Evolutionary conservation across 1,140 invertebrate species (phyloP).

Genomic region (Cydia amplana): DNA sequence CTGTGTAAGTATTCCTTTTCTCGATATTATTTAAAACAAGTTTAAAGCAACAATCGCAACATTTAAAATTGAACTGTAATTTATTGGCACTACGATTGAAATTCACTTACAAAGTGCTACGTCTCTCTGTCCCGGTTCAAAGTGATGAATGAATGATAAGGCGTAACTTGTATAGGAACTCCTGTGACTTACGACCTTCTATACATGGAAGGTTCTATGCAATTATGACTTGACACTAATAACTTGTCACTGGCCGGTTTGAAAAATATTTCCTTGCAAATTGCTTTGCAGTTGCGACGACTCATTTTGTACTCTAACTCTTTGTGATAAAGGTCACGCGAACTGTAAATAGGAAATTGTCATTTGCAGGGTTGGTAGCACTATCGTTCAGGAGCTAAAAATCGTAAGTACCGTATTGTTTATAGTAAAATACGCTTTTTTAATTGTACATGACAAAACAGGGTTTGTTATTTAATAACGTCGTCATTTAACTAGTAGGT

Average conservation of each 20-base stretch:
- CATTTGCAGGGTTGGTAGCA: neutral
- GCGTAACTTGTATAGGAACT: neutral
- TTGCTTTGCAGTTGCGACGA: neutral
- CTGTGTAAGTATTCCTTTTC: neutral
- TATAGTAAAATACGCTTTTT: neutral
- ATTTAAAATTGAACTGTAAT: neutral
- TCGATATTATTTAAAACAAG: conserved; percentile 2
- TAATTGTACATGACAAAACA: neutral
- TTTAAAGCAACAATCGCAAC: neutral
- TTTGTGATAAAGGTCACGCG: conserved; percentile 7
- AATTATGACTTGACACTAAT: conserved; percentile 21
- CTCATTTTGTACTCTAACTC: neutral
- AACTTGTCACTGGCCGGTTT: conserved; percentile 15
- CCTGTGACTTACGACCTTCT: neutral
- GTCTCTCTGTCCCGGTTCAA: conserved; percentile 11
- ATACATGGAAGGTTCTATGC: neutral
- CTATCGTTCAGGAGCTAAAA: neutral
- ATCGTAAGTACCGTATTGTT: neutral
- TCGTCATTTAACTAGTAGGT: conserved; percentile 7
- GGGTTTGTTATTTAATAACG: neutral
- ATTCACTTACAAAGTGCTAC: neutral
- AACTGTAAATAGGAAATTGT: neutral
- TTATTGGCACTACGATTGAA: conserved; percentile 4
- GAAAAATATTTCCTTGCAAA: conserved; percentile 17
- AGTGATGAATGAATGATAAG: neutral